A percentile compares a stretch with the other conserved stretches of the same genome.
Conservation (phyloP, 2,888 invertebrate genomes). For the Drosophila emarginata region DNA sequence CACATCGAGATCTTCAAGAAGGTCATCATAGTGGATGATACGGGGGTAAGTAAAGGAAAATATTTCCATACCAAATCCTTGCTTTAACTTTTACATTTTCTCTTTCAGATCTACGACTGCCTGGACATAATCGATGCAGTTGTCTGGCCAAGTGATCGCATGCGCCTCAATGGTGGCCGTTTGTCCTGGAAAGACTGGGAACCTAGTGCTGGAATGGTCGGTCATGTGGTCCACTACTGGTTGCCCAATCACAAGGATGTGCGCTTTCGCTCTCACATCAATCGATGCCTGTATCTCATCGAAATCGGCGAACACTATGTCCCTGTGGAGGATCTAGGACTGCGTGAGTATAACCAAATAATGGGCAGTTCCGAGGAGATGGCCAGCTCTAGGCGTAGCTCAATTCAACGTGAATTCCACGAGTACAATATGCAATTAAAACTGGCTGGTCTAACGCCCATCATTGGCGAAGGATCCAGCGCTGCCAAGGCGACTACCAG, state of each 20-base stretch:
- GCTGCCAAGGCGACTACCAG: constrained; percentile 12
- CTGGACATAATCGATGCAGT: constrained; percentile 95
- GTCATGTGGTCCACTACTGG: constrained; percentile 97
- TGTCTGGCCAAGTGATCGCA: constrained; percentile 96
- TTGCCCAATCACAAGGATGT: constrained; percentile 95
- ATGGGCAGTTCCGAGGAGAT: constrained; percentile 68
- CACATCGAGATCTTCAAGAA: constrained; percentile 80
- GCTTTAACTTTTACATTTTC: background rate
- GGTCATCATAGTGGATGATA: constrained; percentile 82
- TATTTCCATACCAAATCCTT: background rate
- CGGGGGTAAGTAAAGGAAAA: constrained; percentile 72
- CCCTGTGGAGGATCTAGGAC: constrained; percentile 95
- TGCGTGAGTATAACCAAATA: constrained; percentile 84
- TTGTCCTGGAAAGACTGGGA: constrained; percentile 96
- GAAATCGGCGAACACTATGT: constrained; percentile 96
- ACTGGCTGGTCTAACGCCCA: constrained; percentile 67
- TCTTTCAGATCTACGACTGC: constrained; percentile 90
- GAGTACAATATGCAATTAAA: constrained; percentile 68
- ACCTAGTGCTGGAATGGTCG: constrained; percentile 95
- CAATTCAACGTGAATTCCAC: constrained; percentile 71
- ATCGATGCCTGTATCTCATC: constrained; percentile 94
- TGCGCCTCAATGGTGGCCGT: constrained; percentile 93
- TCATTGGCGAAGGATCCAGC: constrained; percentile 27
- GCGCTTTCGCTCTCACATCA: constrained; percentile 93
- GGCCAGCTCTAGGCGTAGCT: constrained; percentile 69